phyloP scores from a whole-genome alignment of 1,140 invertebrate genomes.

The Probaryconus sp. region DNA sequence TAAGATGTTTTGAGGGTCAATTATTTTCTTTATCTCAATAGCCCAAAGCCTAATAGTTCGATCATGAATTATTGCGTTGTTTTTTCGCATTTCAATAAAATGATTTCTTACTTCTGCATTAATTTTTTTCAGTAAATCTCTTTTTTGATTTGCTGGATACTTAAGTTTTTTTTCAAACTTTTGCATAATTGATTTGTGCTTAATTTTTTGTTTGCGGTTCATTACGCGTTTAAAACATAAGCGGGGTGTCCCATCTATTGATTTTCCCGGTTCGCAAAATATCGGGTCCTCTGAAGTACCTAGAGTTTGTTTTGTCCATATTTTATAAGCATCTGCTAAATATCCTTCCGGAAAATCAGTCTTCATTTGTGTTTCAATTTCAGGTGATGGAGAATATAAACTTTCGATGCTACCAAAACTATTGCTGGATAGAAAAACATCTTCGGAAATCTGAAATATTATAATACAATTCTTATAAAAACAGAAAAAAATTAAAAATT shows the following conservation, averaged over 20 bases:
- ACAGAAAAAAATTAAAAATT: no score
- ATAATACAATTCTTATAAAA: no score
- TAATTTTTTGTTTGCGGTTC: conserved; percentile 2
- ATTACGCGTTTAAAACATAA: neutral
- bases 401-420: no score
- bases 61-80: conserved; percentile 16
- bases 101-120: neutral
- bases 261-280: neutral
- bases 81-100: conserved; percentile 7
- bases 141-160: neutral
- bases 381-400: neutral
- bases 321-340: conserved; percentile 9
- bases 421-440: no score
- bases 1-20: neutral
- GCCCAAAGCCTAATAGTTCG: conserved; percentile 9
- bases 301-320: conserved; percentile 10
- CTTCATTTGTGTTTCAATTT: neutral
- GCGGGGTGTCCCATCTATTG: neutral
- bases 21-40: conserved; percentile 7
- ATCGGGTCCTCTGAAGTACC: neutral
- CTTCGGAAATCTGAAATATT: no score
- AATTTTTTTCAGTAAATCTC: conserved; percentile 9
- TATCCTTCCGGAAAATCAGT: neutral
- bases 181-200: neutral
- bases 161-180: conserved; percentile 8